Percentiles rank a stretch among this genome's conserved stretches.
phyloP scores from a whole-genome alignment of 1,140 invertebrate genomes.

The Cecropterus lyciades region DNA sequence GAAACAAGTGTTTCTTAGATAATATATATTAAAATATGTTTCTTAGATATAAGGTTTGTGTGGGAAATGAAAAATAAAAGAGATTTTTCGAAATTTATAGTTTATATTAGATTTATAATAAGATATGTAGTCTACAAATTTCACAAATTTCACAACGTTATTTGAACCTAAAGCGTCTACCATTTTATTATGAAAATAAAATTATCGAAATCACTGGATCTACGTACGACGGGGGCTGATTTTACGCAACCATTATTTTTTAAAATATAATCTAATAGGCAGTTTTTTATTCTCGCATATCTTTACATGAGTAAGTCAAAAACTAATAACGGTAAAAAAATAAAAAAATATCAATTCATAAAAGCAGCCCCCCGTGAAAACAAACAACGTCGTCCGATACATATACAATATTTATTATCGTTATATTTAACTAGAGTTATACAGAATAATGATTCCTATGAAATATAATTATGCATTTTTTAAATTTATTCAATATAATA shows the following conservation, averaged over 20 bases:
- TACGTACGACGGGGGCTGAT: conserved; percentile 75
- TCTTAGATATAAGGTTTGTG: background rate
- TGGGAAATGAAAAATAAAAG: conserved; percentile 63
- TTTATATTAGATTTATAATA: conserved; percentile 85
- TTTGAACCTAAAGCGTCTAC: conserved; percentile 84
- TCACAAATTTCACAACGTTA: conserved; percentile 84
- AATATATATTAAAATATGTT: no score
- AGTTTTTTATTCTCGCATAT: conserved; percentile 77
- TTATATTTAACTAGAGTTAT: conserved; percentile 86
- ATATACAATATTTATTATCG: conserved; percentile 84
- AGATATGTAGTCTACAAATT: conserved; percentile 84
- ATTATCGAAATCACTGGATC: conserved; percentile 81
- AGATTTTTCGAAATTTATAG: conserved; percentile 79
- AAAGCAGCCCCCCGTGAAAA: conserved; percentile 74
- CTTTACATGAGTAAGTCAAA: conserved; percentile 81
- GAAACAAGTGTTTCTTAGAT: no score
- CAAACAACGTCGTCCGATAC: conserved; percentile 76
- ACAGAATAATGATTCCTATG: conserved; percentile 86
- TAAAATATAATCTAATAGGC: conserved; percentile 85
- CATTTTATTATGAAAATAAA: conserved; percentile 84
- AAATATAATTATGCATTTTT: conserved; percentile 85
- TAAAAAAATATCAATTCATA: conserved; percentile 84
- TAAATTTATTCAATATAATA: conserved; percentile 64
- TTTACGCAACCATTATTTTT: conserved; percentile 82
- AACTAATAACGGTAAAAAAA: conserved; percentile 84